phyloP scores from a whole-genome alignment of 2,888 invertebrate species.

The Lasioglossum lativentre region DNA sequence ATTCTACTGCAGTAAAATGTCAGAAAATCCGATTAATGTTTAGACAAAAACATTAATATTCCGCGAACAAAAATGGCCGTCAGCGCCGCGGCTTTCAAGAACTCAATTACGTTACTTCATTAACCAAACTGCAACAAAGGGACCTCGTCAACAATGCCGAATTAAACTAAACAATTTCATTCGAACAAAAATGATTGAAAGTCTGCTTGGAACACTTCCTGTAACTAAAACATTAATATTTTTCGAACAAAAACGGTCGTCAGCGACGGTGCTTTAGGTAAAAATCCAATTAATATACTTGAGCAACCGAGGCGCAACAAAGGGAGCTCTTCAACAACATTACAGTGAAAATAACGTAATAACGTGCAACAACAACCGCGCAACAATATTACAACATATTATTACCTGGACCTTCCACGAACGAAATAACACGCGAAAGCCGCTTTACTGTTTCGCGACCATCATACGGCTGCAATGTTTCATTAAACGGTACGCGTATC shows the following conservation, averaged over 20 bases:
- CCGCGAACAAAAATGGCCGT: not conserved
- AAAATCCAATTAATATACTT: not conserved
- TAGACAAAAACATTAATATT: not conserved
- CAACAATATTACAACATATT: too few relatives aligned
- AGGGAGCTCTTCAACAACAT: not conserved
- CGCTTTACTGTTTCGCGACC: not conserved
- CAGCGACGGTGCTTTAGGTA: not conserved
- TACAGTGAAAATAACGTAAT: too few relatives aligned
- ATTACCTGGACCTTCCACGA: too few relatives aligned
- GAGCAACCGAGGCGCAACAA: not conserved
- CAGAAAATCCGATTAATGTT: too few relatives aligned
- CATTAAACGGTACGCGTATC: not conserved
- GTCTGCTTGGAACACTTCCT: not conserved
- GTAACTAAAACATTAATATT: too few relatives aligned
- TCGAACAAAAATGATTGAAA: not conserved
- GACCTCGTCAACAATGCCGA: not conserved
- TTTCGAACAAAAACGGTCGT: not conserved
- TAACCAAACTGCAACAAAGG: not conserved
- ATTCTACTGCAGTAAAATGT: too few relatives aligned
- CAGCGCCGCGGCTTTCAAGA: not conserved
- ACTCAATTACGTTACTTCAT: not conserved
- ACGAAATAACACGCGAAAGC: not conserved
- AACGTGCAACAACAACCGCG: not conserved
- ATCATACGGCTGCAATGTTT: not conserved
- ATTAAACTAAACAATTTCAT: not conserved